Conservation (phyloP, 2,113 vertebrate genomes). For the Forbesichthys agassizii region DNA sequence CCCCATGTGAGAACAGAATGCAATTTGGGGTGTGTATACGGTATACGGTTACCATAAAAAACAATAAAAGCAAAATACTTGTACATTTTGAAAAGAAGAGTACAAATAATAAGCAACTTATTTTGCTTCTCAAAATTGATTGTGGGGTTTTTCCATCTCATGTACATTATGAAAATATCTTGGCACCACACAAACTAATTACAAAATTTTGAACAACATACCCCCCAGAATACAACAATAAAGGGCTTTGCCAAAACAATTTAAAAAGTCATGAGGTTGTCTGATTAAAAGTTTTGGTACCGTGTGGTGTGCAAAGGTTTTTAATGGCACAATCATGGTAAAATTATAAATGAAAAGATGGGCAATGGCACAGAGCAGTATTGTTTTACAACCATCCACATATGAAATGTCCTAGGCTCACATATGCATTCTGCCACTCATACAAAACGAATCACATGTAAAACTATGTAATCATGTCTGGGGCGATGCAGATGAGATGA, state of each 20-base stretch:
- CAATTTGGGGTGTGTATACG: not conserved
- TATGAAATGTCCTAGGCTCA: slow-evolving; percentile 18
- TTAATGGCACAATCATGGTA: slow-evolving; percentile 45
- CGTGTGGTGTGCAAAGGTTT: slow-evolving; percentile 18
- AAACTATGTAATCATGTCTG: slow-evolving; percentile 1
- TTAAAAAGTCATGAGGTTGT: slow-evolving; percentile 2
- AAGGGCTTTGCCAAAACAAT: slow-evolving; percentile 8
- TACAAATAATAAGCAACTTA: no score
- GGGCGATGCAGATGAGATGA: slow-evolving; percentile 27
- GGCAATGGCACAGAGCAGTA: slow-evolving; percentile 48
- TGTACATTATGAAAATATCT: not conserved
- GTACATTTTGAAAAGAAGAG: no score
- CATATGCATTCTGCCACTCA: slow-evolving; percentile 25
- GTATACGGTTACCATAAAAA: not conserved
- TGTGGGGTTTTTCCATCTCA: not conserved
- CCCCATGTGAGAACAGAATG: slow-evolving; percentile 15
- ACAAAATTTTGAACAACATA: not conserved
- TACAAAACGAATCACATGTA: slow-evolving; percentile 32
- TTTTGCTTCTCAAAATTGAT: not conserved
- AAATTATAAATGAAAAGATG: slow-evolving; percentile 40
- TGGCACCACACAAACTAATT: not conserved
- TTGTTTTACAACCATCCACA: slow-evolving; percentile 29
- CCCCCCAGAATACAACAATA: not conserved
- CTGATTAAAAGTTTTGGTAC: slow-evolving; percentile 13
- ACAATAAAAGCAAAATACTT: no score